Evolutionary conservation across 2,888 invertebrate genomes (phyloP).

Genomic region (Perithous albicinctus): DNA sequence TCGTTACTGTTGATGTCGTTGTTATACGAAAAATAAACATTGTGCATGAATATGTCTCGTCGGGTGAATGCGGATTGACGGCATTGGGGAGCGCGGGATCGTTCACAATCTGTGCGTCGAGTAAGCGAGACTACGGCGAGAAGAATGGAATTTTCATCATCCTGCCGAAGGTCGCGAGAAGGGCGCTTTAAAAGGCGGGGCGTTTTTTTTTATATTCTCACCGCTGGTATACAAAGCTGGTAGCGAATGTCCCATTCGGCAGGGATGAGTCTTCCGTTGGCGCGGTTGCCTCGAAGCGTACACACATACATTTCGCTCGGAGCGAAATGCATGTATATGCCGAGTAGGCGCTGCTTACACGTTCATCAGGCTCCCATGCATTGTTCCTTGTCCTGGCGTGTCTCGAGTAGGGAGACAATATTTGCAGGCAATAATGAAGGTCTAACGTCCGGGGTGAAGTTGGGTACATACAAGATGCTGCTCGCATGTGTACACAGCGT

Average conservation of each 20-base stretch:
- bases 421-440: constrained; percentile 69
- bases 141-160: constrained; percentile 56
- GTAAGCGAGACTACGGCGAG: not conserved
- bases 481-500: constrained; percentile 75
- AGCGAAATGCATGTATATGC: constrained; percentile 30
- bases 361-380: constrained; percentile 42
- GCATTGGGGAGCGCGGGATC: not conserved
- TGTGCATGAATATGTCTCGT: not conserved
- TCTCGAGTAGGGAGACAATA: constrained; percentile 68
- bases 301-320: constrained; percentile 52
- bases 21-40: not conserved
- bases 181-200: constrained; percentile 31
- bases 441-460: constrained; percentile 61
- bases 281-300: constrained; percentile 41
- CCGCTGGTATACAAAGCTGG: constrained; percentile 27
- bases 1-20: not conserved
- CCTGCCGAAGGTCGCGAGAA: constrained; percentile 26
- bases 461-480: constrained; percentile 64
- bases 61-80: not conserved
- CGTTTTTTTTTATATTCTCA: constrained; percentile 49
- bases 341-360: constrained; percentile 43
- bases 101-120: not conserved
- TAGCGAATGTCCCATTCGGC: constrained; percentile 37
- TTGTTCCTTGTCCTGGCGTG: constrained; percentile 60
- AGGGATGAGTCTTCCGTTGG: constrained; percentile 58